These are phyloP conservation scores for Odontesthes bonariensis DNA, from an alignment of 2,113 vertebrate species.

Conservation along the genomic window DNA sequence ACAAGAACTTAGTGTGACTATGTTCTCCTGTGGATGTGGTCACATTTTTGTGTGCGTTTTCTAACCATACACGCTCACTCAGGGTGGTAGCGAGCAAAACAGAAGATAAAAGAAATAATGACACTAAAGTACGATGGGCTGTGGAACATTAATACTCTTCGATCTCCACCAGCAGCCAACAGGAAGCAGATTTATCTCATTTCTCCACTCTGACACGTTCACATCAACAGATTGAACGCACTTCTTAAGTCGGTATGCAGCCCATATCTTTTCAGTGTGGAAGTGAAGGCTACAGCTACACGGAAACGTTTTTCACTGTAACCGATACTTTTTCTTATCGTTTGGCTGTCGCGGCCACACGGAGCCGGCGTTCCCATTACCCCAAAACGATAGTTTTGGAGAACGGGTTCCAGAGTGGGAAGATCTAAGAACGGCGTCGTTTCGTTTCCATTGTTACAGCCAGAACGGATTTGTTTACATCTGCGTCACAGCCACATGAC, in stretches of 20 bases:
- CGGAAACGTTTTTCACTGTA: too few relatives aligned
- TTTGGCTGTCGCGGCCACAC: too few relatives aligned
- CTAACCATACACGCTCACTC: not conserved
- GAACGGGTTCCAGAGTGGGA: too few relatives aligned
- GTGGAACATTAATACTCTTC: constrained; percentile 7
- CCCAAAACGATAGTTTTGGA: too few relatives aligned
- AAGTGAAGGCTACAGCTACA: too few relatives aligned
- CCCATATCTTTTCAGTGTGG: constrained; percentile 2
- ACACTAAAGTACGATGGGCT: not conserved
- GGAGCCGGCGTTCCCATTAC: too few relatives aligned
- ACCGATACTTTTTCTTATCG: too few relatives aligned
- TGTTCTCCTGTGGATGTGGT: not conserved
- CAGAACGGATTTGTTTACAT: too few relatives aligned
- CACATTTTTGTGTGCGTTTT: not conserved
- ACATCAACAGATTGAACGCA: constrained; percentile 24
- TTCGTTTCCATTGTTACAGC: too few relatives aligned
- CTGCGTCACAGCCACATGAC: too few relatives aligned
- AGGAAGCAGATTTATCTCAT: constrained; percentile 26
- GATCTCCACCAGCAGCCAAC: constrained; percentile 14
- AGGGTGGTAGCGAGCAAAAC: not conserved
- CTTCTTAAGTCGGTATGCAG: not conserved
- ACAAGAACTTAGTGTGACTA: constrained; percentile 5
- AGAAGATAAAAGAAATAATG: constrained; percentile 30
- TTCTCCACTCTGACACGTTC: constrained; percentile 22
- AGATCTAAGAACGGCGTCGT: too few relatives aligned